Evolutionary conservation across 2,113 vertebrate genomes (phyloP), one percentile per base, ranked within the genome.

Genomic region (Delphinus delphis): DNA sequence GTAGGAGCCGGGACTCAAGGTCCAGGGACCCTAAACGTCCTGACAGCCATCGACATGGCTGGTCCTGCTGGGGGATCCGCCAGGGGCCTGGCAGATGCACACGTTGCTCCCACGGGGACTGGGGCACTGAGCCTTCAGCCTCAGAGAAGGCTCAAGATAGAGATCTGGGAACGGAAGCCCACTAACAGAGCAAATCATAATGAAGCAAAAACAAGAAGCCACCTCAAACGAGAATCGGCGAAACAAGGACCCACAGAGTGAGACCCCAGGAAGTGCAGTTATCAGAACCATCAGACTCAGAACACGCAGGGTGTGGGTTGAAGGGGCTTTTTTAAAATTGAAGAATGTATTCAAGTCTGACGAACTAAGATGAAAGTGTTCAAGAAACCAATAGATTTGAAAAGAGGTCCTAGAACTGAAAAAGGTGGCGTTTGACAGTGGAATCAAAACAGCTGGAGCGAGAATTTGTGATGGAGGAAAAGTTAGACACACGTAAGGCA

Each of bases 261-360:
- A 25, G 62, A 6, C 28, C 83, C 21, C 63, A 1, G 63, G 44
- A 4, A 36, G 44, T 26, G 33, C 83, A 0, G 21, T 33, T 36
- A 2, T 36, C 23, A 18, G 63, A 26, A 4, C 14, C 62, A 6
- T 6, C 63, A 17, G 44, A 53, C 23, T 2, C 31, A 50, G 41
- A n/a, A 5, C 18, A 15, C 1, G 7, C 82, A 25, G 83, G 3
- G 44, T 20, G 6, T 9, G 53, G 3, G 0, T 2, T 9, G 11
- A 4, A 25, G 36, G 36, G 1, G 20, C 7, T 6, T 47, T 47
- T 47, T 13, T 26, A 26, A 55, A 36, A 33, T 58, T 5, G n/a
- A 80, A n/a, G 65, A 77, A 20, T 10, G 33, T 47, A 4, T 63
- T 33, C 18, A 4, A 44, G 41, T 31, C 14, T 23, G 3, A 53